A percentile compares a stretch with the other conserved stretches of the same genome.
These are phyloP conservation scores for Engystomops pustulosus DNA, from an alignment of 2,113 vertebrate genomes.

Conservation along the genomic window DNA sequence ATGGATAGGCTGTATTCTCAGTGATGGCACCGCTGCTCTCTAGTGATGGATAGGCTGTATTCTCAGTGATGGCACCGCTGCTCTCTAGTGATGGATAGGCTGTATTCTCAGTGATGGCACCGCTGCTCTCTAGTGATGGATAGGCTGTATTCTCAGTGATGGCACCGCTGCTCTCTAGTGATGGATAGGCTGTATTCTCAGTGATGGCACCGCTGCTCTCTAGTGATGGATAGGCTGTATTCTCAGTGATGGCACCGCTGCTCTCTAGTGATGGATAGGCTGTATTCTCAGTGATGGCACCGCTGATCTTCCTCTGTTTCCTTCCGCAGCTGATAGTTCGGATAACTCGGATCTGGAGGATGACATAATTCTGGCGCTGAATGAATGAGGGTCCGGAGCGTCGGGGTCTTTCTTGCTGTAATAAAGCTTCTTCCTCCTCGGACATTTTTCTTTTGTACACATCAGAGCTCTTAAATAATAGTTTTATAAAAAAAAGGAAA, in stretches of 20 bases:
- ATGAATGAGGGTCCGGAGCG: constrained; percentile 72
- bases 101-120: not conserved
- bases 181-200: not conserved
- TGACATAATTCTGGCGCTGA: constrained; percentile 93
- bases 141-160: not conserved
- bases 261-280: not conserved
- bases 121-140: not conserved
- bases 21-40: too few relatives aligned
- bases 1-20: not conserved
- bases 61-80: not conserved
- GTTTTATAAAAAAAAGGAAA: constrained; percentile 49
- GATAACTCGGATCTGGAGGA: constrained; percentile 98
- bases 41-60: too few relatives aligned
- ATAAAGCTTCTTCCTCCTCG: constrained; percentile 64
- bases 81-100: not conserved
- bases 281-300: not conserved
- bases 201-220: not conserved
- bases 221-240: not conserved
- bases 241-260: constrained; percentile 14
- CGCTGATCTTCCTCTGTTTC: constrained; percentile 58
- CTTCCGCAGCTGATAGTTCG: constrained; percentile 87
- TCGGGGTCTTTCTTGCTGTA: constrained; percentile 51
- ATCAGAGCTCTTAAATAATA: constrained; percentile 45
- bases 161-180: not conserved
- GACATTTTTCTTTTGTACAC: constrained; percentile 40